phyloP scores from a whole-genome alignment of 1,140 invertebrate genomes.

The Scaptomyza hsui region DNA sequence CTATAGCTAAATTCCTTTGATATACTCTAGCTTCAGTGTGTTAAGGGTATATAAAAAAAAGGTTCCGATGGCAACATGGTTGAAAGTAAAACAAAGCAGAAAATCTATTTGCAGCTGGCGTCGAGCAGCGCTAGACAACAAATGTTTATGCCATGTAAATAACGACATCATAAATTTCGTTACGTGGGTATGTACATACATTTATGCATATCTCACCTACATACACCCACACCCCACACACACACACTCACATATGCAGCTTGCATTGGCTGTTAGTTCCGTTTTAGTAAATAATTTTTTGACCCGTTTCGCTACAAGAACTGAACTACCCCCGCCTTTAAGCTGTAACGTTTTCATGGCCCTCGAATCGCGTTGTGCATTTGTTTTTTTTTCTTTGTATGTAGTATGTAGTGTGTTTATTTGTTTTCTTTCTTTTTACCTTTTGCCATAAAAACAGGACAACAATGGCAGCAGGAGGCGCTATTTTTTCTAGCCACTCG shows the following conservation, averaged over 20 bases:
- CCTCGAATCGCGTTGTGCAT: conserved; percentile 36
- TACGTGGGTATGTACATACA: conserved; percentile 40
- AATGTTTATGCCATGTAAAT: conserved; percentile 79
- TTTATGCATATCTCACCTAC: conserved; percentile 63
- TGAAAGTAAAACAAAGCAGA: conserved; percentile 70
- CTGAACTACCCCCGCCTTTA: conserved; percentile 50
- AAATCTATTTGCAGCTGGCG: conserved; percentile 72
- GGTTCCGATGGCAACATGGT: conserved; percentile 37
- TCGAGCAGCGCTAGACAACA: conserved; percentile 43
- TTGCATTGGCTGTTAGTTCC: conserved; percentile 61
- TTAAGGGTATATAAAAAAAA: conserved; percentile 32
- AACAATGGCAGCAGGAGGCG: conserved; percentile 53
- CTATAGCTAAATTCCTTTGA: neutral
- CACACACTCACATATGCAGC: conserved; percentile 35
- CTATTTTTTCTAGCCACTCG: conserved; percentile 42
- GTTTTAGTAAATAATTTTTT: conserved; percentile 66
- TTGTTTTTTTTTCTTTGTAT: conserved; percentile 10
- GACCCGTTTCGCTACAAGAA: conserved; percentile 14
- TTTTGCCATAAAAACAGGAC: conserved; percentile 68
- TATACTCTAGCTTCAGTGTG: conserved; percentile 11
- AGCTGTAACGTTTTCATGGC: conserved; percentile 66
- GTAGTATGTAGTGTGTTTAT: too few species aligned
- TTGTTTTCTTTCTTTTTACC: neutral
- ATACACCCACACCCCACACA: conserved; percentile 16
- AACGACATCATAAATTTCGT: conserved; percentile 80